phyloP scores from a whole-genome alignment of 2,888 invertebrate species.

The Meliscaeva auricollis region DNA sequence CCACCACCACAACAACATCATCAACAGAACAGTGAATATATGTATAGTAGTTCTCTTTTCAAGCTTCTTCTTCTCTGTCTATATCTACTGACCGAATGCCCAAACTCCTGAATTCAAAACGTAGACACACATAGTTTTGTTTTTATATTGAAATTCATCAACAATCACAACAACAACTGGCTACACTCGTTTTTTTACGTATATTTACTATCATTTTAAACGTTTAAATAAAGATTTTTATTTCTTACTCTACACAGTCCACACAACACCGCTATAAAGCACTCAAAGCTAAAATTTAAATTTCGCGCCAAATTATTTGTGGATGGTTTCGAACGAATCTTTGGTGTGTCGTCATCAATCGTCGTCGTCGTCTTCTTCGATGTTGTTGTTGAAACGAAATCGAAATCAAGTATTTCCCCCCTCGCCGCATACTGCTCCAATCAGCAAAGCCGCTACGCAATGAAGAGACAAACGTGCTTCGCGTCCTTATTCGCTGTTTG shows the following conservation, averaged over 20 bases:
- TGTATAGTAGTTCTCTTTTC: too few species aligned
- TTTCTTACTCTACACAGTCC: conserved; percentile 7
- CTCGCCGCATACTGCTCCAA: conserved; percentile 9
- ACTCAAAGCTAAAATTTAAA: conserved; percentile 3
- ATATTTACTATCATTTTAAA: conserved; percentile 48
- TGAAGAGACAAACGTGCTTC: conserved; percentile 18
- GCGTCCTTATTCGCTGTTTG: conserved; percentile 61
- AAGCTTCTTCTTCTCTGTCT: conserved; percentile 4
- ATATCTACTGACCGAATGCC: too few species aligned
- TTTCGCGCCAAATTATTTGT: conserved; percentile 49
- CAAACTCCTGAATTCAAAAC: background rate
- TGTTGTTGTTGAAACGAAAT: conserved; percentile 56
- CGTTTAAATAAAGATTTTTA: conserved; percentile 47
- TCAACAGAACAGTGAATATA: too few species aligned
- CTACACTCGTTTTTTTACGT: conserved; percentile 49
- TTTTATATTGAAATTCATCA: conserved; percentile 52
- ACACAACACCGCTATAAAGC: background rate
- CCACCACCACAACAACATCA: background rate
- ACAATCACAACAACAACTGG: too few species aligned
- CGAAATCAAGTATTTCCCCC: conserved; percentile 59
- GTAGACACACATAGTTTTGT: conserved; percentile 16
- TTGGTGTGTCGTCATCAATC: conserved; percentile 50
- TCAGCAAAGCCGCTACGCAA: conserved; percentile 16
- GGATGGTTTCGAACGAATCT: conserved; percentile 6
- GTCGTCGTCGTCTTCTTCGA: conserved; percentile 6